phyloP scores from a whole-genome alignment of 2,113 vertebrate species.

The Phalacrocorax aristotelis region DNA sequence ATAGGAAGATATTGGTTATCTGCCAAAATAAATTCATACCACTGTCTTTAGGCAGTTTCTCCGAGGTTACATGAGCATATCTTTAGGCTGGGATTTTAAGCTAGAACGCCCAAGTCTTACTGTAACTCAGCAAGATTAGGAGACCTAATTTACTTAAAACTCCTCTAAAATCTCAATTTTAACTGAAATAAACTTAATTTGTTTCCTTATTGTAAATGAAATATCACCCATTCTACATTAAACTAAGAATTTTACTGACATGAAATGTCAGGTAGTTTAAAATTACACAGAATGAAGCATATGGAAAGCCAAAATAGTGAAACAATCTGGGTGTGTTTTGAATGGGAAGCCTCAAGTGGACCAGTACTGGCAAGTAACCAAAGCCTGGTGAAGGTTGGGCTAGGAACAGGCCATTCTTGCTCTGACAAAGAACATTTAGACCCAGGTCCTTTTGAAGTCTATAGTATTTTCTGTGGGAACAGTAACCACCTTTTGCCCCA shows the following conservation, averaged over 20 bases:
- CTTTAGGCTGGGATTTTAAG: not conserved
- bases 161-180: not conserved
- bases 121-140: not conserved
- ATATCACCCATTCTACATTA: not conserved
- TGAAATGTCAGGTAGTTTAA: not conserved
- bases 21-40: not conserved
- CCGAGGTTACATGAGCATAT: not conserved
- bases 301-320: not conserved
- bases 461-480: not conserved
- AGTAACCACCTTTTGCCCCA: not conserved
- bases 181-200: not conserved
- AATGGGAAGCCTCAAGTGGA: not conserved
- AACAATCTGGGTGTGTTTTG: not conserved
- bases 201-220: not conserved
- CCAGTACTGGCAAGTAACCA: not conserved
- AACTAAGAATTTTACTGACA: not conserved
- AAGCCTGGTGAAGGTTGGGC: not conserved
- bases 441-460: not conserved
- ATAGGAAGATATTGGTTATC: not conserved
- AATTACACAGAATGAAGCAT: not conserved
- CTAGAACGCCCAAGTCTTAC: not conserved
- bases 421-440: not conserved
- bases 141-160: not conserved
- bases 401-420: not conserved
- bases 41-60: not conserved